Evolutionary conservation across 2,113 vertebrate species (phyloP), one percentile per base, ranked within the genome.

Genomic region (Heterocephalus glaber): DNA sequence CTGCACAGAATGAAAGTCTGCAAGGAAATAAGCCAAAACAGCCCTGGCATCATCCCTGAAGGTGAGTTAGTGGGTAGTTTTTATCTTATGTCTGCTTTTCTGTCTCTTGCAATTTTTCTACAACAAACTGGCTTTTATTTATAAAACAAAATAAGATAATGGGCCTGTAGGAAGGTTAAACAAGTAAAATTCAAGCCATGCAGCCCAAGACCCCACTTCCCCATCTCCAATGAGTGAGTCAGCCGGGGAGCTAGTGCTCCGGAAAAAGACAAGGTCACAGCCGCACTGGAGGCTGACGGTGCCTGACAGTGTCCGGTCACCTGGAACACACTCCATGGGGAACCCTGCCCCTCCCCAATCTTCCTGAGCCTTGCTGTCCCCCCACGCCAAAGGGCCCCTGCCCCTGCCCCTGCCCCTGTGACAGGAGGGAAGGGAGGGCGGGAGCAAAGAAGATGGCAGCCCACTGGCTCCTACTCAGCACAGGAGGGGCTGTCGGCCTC

Each of bases 81-180:
- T 91, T 54, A 84, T 38, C 56, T 24, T 47, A 49, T 5, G 35
- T 93, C 54, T 79, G 19, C 47, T 92, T 79, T 83, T 61, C 61
- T 95, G 35, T 61, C 20, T 92, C 94, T 82, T 84, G 61, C 17
- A 77, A 26, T 79, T 72, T 92, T 86, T 85, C 80, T 83, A 26
- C 22, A 76, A 61, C 22, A 22, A 79, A 11, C 7, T 49, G 16
- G 7, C 13, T 89, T 94, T 63, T 44, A 26, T 24, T 85, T 74
- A 38, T 68, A 56, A 33, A 56, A 35, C 16, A 41, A n/a, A 79
- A 81, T 79, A 86, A 83, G 81, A 79, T 72, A 35, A 74, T n/a
- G 38, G 86, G 60, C 60, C 41, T 52, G 80, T 63, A 60, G 30
- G 47, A 79, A 68, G 49, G 58, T 60, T 52, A 86, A 33, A 74